These are phyloP conservation scores for Percopsis transmontana DNA, from an alignment of 2,113 vertebrate species.

Conservation along the genomic window DNA sequence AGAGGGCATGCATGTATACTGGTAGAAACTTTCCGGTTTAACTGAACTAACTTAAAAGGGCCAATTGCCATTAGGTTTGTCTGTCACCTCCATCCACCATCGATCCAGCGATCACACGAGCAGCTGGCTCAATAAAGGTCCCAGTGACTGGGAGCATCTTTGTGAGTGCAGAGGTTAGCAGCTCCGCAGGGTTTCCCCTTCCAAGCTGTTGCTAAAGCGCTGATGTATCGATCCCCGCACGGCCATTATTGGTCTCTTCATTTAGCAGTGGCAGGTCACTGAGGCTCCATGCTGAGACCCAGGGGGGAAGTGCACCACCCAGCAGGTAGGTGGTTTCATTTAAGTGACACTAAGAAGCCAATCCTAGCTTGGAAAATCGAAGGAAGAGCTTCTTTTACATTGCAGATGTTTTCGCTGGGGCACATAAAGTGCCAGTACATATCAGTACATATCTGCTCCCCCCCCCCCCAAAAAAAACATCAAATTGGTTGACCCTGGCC, in stretches of 20 bases:
- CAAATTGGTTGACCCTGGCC: constrained; percentile 21
- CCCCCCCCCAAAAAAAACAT: too few relatives aligned
- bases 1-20: too few relatives aligned
- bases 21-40: too few relatives aligned
- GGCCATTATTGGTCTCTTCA: constrained; percentile 54
- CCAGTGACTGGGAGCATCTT: constrained; percentile 30
- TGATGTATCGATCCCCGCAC: constrained; percentile 55
- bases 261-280: constrained; percentile 38
- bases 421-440: too few relatives aligned
- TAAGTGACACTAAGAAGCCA: constrained; percentile 8
- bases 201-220: constrained; percentile 24
- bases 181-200: constrained; percentile 40
- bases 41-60: not conserved
- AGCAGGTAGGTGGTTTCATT: constrained; percentile 11
- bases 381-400: not conserved
- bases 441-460: too few relatives aligned
- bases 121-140: constrained; percentile 49
- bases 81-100: constrained; percentile 34
- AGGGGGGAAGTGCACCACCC: constrained; percentile 35
- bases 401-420: not conserved
- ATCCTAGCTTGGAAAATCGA: too few relatives aligned
- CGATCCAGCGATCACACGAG: constrained; percentile 45
- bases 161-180: constrained; percentile 50
- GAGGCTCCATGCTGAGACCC: constrained; percentile 26
- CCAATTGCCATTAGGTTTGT: constrained; percentile 36